Base-by-base conservation (phyloP, 2,888 invertebrate genomes). In the Xestia sexstrigata region DNA sequence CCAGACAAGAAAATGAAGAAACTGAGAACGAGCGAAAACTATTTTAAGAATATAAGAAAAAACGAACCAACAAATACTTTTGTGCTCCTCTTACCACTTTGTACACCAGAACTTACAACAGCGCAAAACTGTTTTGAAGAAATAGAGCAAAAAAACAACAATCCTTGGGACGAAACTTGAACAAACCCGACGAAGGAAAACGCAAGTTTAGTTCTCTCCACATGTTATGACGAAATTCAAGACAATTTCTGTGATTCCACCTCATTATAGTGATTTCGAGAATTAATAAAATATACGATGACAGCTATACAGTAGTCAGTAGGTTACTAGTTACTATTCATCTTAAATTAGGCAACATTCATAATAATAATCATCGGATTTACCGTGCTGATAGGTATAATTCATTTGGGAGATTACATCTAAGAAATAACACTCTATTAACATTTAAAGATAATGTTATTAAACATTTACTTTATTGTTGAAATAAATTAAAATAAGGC, bases 231-330 rank as follows among this genome's bases (percentile, higher is more conserved):
- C 79, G 87, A 88, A 89, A 90, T 82, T 76, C 70, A 76, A 88
- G 89, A 89, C 87, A 87, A 88, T 89, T 88, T 89, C 72, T 88
- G 81, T 86, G 78, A 89, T 88, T 87, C 83, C 74, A 82, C 68
- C 76, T 87, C 70, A 87, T 81, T 81, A 87, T 74, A 85, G 69
- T 75, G 79, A 85, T 82, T 87, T 86, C 81, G 79, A 65, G 70
- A 74, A 83, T 89, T 83, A 82, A 86, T 87, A 73, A 78, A 71
- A 84, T 86, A 84, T 80, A 69, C 45, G 70, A 79, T 75, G 83
- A 79, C 78, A 84, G 76, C 70, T 66, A 42, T 66, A 78, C 76
- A 77, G 66, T 76, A 78, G 70, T 77, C 80, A 77, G 66, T 84
- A 75, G 70, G 82, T 78, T 84, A 77, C 45, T 67, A 45, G 68